Conservation (phyloP, 2,888 invertebrate genomes). For the Luperina nickerlii region DNA sequence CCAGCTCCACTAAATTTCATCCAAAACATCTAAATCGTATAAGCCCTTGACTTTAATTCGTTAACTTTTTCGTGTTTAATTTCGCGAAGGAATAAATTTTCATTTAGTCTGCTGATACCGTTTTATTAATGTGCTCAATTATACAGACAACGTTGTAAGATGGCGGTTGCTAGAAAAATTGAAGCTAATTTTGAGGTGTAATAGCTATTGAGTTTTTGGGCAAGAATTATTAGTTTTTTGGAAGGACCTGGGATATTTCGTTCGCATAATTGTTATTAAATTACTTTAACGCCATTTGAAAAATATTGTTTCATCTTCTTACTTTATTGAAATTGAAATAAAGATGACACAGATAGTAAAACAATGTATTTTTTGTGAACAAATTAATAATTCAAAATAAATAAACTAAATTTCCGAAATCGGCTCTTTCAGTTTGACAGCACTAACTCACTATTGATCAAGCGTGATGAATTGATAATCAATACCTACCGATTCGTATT, state of each 20-base stretch:
- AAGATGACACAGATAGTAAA: no score
- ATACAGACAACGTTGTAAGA: conserved; percentile 71
- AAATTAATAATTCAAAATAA: not conserved
- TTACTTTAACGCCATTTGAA: not conserved
- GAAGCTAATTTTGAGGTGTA: conserved; percentile 50
- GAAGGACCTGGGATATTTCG: not conserved
- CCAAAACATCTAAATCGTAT: conserved; percentile 44
- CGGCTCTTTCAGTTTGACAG: not conserved
- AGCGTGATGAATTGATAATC: not conserved
- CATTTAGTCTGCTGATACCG: conserved; percentile 84
- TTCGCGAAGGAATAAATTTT: conserved; percentile 85
- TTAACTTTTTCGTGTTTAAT: conserved; percentile 80
- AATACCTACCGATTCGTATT: not conserved
- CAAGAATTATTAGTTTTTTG: conserved; percentile 32
- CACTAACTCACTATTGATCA: not conserved
- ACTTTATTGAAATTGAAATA: not conserved
- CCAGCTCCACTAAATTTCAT: conserved; percentile 25
- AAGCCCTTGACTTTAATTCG: conserved; percentile 65
- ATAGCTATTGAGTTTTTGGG: conserved; percentile 43
- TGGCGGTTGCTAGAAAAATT: conserved; percentile 65
- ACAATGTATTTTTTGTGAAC: no score
- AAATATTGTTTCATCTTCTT: not conserved
- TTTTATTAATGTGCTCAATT: conserved; percentile 85
- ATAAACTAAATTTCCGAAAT: not conserved
- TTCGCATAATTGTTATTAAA: not conserved